Evolutionary conservation across 2,797 vertebrate genomes (phyloP), one percentile per base, ranked within the genome.

Genomic region (Enteromius trimaculatus): DNA sequence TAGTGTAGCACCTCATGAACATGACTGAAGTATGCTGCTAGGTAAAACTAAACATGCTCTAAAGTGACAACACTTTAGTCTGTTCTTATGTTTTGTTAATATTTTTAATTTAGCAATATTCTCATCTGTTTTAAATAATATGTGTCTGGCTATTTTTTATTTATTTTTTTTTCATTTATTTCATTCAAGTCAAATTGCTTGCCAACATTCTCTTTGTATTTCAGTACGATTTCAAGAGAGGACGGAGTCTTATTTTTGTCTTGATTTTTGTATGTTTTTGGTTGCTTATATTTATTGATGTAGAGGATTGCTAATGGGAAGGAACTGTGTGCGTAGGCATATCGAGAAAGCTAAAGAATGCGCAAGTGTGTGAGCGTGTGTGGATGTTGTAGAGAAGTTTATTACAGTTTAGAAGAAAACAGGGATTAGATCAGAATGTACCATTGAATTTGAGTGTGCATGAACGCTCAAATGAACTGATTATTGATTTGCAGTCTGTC

Each of bases 91-190:
- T 77, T 87, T 89, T 82, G 5, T 2, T 14, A 7, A 19, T 89
- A 88, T 90, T 86, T 37, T 88, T 93, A 90, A 90, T 93, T 95
- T 93, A 94, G 94, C 93, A 95, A 95, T 95, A 95, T 94, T 93
- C 91, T 92, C 89, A 93, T 93, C 91, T 87, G 90, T 92, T 95
- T 92, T 92, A 90, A 93, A 92, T 90, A 88, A 90, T 88, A 78
- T 84, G 74, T 68, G 86, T 78, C 74, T 1, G 66, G 9, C 37
- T 49, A 62, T 71, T 65, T 51, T 68, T 19, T 5, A 23, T 72
- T 70, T 39, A 7, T 68, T 66, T 77, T 0, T 66, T 77, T 0
- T 8, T 31, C 47, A 69, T 81, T 84, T 82, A 19, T 71, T 84
- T 82, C 2, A 17, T 77, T 70, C 4, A 16, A 39, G 60, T 39